Evolutionary conservation across 1,140 invertebrate species (phyloP).

Genomic region (Bilobella aurantiaca): DNA sequence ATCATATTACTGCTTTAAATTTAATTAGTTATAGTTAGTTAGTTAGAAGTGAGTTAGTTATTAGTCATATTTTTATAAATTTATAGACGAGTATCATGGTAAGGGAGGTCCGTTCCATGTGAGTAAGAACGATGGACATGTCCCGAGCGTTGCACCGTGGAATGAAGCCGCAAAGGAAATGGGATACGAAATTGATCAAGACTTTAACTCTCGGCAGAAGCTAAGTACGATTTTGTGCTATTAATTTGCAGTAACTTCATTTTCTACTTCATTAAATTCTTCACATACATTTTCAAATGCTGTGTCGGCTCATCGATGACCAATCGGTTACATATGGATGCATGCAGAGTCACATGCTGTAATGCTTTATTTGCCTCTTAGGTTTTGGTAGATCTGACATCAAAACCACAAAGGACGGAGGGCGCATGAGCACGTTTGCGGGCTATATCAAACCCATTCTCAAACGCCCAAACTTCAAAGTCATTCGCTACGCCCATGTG

Average conservation of each 20-base stretch:
- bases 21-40: too few species aligned
- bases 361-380: too few species aligned
- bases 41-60: too few species aligned
- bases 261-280: not conserved
- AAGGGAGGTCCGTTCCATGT: slow-evolving; percentile 4
- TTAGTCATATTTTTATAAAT: too few species aligned
- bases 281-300: not conserved
- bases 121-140: not conserved
- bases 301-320: too few species aligned
- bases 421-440: slow-evolving; percentile 1
- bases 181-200: not conserved
- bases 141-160: not conserved
- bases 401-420: slow-evolving; percentile 10
- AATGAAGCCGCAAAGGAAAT: slow-evolving; percentile 12
- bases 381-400: not conserved
- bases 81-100: slow-evolving; percentile 9
- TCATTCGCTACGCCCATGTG: slow-evolving; percentile 13
- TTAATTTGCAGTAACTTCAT: not conserved
- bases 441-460: slow-evolving; percentile 15
- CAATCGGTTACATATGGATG: too few species aligned
- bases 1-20: too few species aligned
- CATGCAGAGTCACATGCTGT: too few species aligned
- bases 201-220: slow-evolving; percentile 10
- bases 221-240: not conserved
- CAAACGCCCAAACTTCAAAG: slow-evolving; percentile 6